Conservation (phyloP, 2,797 vertebrate species). For the Bradypus variegatus region DNA sequence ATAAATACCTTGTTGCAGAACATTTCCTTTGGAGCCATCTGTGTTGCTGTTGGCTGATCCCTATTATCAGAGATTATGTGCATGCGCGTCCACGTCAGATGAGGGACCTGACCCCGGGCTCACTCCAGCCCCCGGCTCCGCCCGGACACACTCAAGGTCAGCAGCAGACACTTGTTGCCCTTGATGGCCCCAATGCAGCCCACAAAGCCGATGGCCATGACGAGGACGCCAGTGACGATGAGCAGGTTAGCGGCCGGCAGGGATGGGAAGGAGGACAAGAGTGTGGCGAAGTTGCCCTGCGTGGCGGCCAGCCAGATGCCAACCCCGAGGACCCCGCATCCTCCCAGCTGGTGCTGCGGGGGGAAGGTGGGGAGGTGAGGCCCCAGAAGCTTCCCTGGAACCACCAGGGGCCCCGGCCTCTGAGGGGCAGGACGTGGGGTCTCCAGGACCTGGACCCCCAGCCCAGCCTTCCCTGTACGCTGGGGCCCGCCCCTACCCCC, state of each 20-base stretch:
- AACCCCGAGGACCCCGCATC: conserved; percentile 95
- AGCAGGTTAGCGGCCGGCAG: conserved; percentile 96
- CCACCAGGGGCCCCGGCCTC: no score
- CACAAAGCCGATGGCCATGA: conserved; percentile 98
- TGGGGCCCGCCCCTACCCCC: background rate
- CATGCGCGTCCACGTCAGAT: no score
- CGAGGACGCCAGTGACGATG: conserved; percentile 88
- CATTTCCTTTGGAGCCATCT: conserved; percentile 84
- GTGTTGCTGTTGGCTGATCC: conserved; percentile 88
- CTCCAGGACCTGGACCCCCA: no score
- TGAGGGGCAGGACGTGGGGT: no score
- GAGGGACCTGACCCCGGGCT: no score
- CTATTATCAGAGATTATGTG: conserved; percentile 89
- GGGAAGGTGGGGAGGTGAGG: background rate
- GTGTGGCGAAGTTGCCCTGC: conserved; percentile 96
- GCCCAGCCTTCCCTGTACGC: no score
- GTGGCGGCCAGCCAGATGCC: conserved; percentile 98
- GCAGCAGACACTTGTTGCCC: no score
- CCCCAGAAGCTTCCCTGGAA: no score
- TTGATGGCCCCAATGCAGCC: conserved; percentile 95
- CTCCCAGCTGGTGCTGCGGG: conserved; percentile 82
- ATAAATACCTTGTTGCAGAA: conserved; percentile 71
- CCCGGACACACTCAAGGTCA: no score
- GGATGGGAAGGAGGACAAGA: conserved; percentile 94
- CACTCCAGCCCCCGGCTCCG: no score